These are phyloP conservation scores for Melospiza melodia DNA, from an alignment of 2,113 vertebrate species.

Conservation along the genomic window DNA sequence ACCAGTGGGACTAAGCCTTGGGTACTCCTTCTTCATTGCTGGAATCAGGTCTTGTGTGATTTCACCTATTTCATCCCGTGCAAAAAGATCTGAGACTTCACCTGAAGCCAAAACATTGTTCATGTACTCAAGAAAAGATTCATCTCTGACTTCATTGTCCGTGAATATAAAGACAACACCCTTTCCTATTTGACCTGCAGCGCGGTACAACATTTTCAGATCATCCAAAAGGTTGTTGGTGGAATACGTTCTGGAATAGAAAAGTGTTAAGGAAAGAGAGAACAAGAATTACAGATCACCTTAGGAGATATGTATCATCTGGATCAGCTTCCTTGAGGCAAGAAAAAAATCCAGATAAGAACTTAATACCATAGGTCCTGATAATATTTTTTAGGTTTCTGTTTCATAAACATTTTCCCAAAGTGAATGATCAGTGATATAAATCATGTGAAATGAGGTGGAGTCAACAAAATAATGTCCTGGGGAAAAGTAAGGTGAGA, in stretches of 20 bases:
- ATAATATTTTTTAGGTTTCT: neutral
- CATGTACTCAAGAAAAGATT: slow-evolving; percentile 86
- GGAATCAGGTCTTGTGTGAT: slow-evolving; percentile 82
- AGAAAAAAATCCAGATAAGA: neutral
- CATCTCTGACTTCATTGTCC: slow-evolving; percentile 86
- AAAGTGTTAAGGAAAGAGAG: neutral
- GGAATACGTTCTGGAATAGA: slow-evolving; percentile 77
- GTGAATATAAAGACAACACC: slow-evolving; percentile 85
- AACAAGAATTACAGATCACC: neutral
- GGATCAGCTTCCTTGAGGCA: neutral
- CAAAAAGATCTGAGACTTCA: slow-evolving; percentile 85
- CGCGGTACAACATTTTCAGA: slow-evolving; percentile 80
- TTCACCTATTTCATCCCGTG: slow-evolving; percentile 82
- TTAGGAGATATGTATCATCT: neutral
- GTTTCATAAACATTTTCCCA: neutral
- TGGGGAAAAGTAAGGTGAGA: neutral
- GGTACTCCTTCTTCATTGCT: slow-evolving; percentile 79
- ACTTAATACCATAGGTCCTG: neutral
- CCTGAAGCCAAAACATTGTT: slow-evolving; percentile 85
- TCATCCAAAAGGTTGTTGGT: slow-evolving; percentile 84
- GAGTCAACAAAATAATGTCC: neutral
- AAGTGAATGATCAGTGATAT: neutral
- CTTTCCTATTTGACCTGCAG: slow-evolving; percentile 81
- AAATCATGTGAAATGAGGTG: neutral
- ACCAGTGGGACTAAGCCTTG: slow-evolving; percentile 69